Base-by-base conservation (phyloP, 2,888 invertebrate species). In the Sycophila texana region DNA sequence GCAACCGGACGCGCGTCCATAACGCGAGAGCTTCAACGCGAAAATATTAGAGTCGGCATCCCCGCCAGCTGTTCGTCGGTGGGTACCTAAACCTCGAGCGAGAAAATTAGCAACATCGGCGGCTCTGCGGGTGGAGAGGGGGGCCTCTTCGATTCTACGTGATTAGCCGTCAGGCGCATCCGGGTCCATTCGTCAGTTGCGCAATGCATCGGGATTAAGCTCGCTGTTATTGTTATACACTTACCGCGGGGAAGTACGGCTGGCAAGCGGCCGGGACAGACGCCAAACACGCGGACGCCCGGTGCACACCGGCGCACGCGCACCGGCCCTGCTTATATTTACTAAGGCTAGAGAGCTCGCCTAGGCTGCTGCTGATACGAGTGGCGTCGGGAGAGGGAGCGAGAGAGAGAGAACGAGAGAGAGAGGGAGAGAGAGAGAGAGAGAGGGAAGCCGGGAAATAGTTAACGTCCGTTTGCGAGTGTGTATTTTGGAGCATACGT, bases 401-500 rank as follows among this genome's bases (percentile, higher is more conserved):
- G 68, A 58, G 77, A 30, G 30, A 4, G n/a, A n/a, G n/a, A n/a
- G n/a, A n/a, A n/a, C n/a, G n/a, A n/a, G n/a, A n/a, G n/a, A n/a
- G n/a, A n/a, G n/a, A n/a, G n/a, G n/a, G n/a, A n/a, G 20, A 13
- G 49, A 39, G 61, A 55, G 74, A 16, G 14, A 30, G 72, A 16
- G 70, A 58, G 77, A 39, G 39, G 10, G 14, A 16, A 60, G 58
- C 51, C 60, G 74, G 73, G 70, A 78, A 74, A 80, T 75, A 80
- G 79, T 75, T 68, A 66, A 60, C 74, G 65, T 74, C 73, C 67
- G 70, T 70, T 65, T 76, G 68, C 30, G 61, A 39, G 30, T 71
- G 68, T 74, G 71, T 74, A 74, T 72, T 72, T 77, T 74, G 77
- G 74, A 66, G 80, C 67, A 13, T 75, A 53, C 30, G 70, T 63